Percentiles rank a stretch among this genome's conserved stretches.
phyloP scores from a whole-genome alignment of 2,113 vertebrate genomes.

The Clarias gariepinus region DNA sequence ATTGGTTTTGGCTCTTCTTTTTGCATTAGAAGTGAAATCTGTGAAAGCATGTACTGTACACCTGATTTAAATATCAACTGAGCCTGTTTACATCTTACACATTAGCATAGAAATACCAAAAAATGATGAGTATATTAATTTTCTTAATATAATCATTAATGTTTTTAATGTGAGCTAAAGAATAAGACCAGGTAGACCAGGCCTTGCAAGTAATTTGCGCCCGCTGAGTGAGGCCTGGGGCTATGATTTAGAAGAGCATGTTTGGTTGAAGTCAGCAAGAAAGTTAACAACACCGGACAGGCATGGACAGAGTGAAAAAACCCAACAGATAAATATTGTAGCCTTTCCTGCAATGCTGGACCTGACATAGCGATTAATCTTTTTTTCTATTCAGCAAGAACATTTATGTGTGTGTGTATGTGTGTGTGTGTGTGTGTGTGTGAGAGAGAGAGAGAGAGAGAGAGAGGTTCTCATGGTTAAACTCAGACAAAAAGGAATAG shows the following conservation, averaged over 20 bases:
- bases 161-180: constrained; percentile 18
- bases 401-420: not conserved
- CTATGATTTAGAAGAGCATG: constrained; percentile 64
- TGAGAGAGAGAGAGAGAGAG: too few relatives aligned
- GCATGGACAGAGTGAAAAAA: constrained; percentile 57
- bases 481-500: constrained; percentile 16
- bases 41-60: not conserved
- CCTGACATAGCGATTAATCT: constrained; percentile 55
- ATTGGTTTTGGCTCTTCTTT: constrained; percentile 2
- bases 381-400: constrained; percentile 37
- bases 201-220: constrained; percentile 44
- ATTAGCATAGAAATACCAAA: not conserved
- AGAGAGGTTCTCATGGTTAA: not conserved
- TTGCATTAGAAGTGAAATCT: not conserved
- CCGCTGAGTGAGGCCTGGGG: constrained; percentile 59
- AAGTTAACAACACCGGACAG: constrained; percentile 55
- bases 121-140: constrained; percentile 31
- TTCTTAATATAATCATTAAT: constrained; percentile 31
- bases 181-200: constrained; percentile 22
- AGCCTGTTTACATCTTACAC: constrained; percentile 10
- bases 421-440: constrained; percentile 27
- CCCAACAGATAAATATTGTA: constrained; percentile 64
- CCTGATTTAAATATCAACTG: constrained; percentile 17
- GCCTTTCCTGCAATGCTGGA: constrained; percentile 51
- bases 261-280: constrained; percentile 67